phyloP scores from a whole-genome alignment of 2,113 vertebrate genomes.

The Pluvialis apricaria region DNA sequence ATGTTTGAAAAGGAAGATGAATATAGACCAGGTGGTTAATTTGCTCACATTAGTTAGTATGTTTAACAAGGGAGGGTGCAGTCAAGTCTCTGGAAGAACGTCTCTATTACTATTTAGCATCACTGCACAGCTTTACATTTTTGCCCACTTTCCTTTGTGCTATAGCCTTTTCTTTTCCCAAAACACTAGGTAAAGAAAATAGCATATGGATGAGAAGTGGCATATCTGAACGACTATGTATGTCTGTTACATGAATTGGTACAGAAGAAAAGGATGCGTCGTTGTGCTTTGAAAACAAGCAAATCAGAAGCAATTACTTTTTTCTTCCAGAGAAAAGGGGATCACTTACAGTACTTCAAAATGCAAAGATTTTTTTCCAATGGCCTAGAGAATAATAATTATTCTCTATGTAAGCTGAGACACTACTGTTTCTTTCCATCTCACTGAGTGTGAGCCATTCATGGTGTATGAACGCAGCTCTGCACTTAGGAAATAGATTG shows the following conservation, averaged over 20 bases:
- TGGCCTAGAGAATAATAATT: not conserved
- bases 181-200: not conserved
- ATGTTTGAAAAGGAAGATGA: constrained; percentile 1
- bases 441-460: not conserved
- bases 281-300: constrained; percentile 28
- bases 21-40: constrained; percentile 41
- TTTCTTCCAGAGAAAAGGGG: not conserved
- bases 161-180: not conserved
- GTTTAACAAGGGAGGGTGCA: constrained; percentile 15
- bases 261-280: not conserved
- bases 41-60: constrained; percentile 19
- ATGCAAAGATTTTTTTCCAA: not conserved
- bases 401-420: not conserved
- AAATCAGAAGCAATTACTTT: constrained; percentile 24
- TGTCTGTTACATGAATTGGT: not conserved
- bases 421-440: not conserved
- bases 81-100: constrained; percentile 2
- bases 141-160: not conserved
- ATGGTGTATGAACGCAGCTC: not conserved
- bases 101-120: not conserved
- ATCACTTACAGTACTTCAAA: constrained; percentile 25
- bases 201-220: not conserved
- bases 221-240: not conserved
- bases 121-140: not conserved
- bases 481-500: not conserved